Evolutionary conservation across 2,797 vertebrate genomes (phyloP), one percentile per base, ranked within the genome.

Genomic region (Pseudochromis fuscus): DNA sequence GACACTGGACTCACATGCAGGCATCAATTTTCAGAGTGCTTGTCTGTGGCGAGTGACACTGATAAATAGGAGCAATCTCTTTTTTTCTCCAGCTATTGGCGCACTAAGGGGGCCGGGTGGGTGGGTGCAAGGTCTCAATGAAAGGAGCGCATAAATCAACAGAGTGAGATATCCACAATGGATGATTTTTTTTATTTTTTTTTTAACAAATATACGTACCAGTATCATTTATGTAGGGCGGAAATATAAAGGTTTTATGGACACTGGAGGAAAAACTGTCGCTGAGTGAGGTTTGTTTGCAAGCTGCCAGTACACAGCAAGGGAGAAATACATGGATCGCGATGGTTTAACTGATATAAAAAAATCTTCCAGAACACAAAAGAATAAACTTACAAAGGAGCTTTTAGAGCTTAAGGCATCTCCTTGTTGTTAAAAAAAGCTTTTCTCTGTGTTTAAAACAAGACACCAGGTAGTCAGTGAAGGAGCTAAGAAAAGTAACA

Each of bases 61-160:
- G 92, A 93, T 85, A 82, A 88, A 91, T 92, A 87, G 80, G 66
- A 72, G 67, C 85, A 91, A 91, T 89, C 75, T 59, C 42, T 68
- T 55, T 69, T 85, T 66, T 85, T 72, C 59, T 62, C 42, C 42
- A 67, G 70, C 67, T 81, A 72, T 63, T 82, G 72, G 33, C 78
- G 72, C 56, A 53, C 51, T 16, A 64, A n/a, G n/a, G 62, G 23
- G 3, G 12, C 21, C 21, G 7, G 38, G 35, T 10, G 62, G 37
- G 3, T 51, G 42, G 28, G 51, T 24, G 61, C 19, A 66, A 57
- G 45, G 59, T 78, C 68, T 33, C 61, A 66, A 60, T 71, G 65
- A 77, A 75, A 73, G 50, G 27, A 46, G 57, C 59, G 76, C 60
- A 83, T 81, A 87, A 75, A 88, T 88, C 75, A 87, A 61, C 57